phyloP scores from a whole-genome alignment of 2,797 vertebrate species.

The Hippoglossus hippoglossus region DNA sequence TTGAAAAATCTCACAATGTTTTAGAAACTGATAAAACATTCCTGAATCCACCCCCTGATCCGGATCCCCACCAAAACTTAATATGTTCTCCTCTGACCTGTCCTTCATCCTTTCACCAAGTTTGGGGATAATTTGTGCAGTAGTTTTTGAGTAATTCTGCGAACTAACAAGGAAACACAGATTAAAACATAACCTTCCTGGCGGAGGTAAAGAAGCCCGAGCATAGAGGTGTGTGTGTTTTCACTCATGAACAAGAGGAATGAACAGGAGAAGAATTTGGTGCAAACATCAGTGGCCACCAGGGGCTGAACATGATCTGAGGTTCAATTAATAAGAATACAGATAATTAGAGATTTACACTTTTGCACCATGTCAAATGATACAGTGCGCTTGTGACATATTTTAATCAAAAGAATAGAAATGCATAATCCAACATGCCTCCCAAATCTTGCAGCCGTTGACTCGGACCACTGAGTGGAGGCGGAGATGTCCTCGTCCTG shows the following conservation, averaged over 20 bases:
- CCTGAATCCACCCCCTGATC: no score
- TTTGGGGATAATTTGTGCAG: no score
- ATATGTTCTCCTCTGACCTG: no score
- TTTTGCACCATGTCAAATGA: neutral
- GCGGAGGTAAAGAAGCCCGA: no score
- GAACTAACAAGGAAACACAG: no score
- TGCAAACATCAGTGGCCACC: neutral
- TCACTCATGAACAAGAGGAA: neutral
- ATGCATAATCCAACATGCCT: constrained; percentile 81
- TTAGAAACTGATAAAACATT: no score
- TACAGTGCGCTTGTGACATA: neutral
- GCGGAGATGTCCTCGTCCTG: constrained; percentile 96
- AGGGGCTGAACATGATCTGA: neutral
- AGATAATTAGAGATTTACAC: neutral
- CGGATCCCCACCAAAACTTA: no score
- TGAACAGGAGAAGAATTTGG: constrained; percentile 5
- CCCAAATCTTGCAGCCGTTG: constrained; percentile 96
- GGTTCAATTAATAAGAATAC: neutral
- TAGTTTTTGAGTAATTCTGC: no score
- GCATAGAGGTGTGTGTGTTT: no score
- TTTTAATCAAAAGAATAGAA: neutral
- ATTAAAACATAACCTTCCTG: no score
- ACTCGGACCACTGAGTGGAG: constrained; percentile 99
- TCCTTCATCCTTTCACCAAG: no score
- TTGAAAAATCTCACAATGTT: no score